Base-by-base conservation (phyloP, 2,888 invertebrate species). In the Emmelina monodactyla region DNA sequence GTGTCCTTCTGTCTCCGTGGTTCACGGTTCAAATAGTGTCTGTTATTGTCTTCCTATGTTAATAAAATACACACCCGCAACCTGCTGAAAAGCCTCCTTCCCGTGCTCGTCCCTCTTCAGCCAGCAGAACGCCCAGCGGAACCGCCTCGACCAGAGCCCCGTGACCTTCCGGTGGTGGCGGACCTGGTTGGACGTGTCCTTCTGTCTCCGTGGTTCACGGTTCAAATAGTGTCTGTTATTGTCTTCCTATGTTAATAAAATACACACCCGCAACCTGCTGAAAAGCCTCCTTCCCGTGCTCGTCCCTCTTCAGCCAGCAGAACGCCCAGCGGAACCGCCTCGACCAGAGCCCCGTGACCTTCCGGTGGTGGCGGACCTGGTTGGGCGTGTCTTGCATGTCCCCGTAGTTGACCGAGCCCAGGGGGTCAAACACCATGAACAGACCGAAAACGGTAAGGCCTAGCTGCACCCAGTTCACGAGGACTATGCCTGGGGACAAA, bases 221-320 rank as follows among this genome's bases (percentile, higher is more conserved):
- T 86, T 2, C 92, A 92, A 43, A 92, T 67, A 0, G 92, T 92
- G 60, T 93, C 93, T n/a, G n/a, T n/a, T n/a, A n/a, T n/a, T n/a
- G n/a, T n/a, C n/a, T n/a, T n/a, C n/a, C n/a, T n/a, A n/a, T n/a
- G n/a, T n/a, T n/a, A n/a, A n/a, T n/a, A n/a, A n/a, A n/a, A n/a
- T n/a, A 16, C 66, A 67, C 67, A 86, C 89, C 87, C 59, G 89
- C 90, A 36, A 88, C 87, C 68, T 90, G 89, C 58, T 88, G 87
- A 62, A 91, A 90, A 2, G 90, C 89, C 60, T 89, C 88, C 50
- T 86, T 86, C 34, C 88, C 87, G 49, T 88, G 88, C 58, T 90
- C 89, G 55, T 91, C 90, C 25, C 85, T 78, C 47, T 87, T 82
- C 48, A 88, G 55, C 83, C 85, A 85, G 66, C 89, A 90, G 62